Conservation (phyloP, 2,888 invertebrate genomes). For the Miltochrista miniata region DNA sequence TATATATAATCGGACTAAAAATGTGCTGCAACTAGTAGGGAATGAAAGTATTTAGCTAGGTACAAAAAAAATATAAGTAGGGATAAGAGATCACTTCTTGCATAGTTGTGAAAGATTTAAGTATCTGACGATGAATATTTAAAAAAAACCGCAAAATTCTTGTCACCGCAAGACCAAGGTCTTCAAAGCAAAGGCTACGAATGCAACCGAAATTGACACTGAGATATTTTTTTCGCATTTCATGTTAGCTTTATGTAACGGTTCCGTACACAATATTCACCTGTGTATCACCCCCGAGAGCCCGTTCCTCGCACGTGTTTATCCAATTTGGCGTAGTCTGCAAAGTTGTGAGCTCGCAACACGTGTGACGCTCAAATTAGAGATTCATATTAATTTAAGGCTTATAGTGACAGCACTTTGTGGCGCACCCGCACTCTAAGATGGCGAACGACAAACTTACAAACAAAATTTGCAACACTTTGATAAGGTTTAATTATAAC, state of each 20-base stretch:
- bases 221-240: no score
- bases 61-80: no score
- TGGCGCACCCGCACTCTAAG: slow-evolving; percentile 49
- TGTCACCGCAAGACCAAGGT: no score
- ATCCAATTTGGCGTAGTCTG: slow-evolving; percentile 82
- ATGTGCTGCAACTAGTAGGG: no score
- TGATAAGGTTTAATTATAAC: slow-evolving; percentile 38
- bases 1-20: no score
- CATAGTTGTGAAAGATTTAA: no score
- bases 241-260: neutral
- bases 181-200: no score
- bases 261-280: slow-evolving; percentile 14
- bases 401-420: slow-evolving; percentile 66
- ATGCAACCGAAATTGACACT: no score
- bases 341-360: slow-evolving; percentile 81
- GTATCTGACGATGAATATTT: neutral
- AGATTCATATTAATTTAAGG: slow-evolving; percentile 82
- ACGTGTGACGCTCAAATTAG: slow-evolving; percentile 81
- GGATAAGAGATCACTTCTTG: no score
- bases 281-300: slow-evolving; percentile 42
- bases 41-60: no score
- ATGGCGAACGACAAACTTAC: slow-evolving; percentile 53
- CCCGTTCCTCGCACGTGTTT: slow-evolving; percentile 75
- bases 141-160: no score
- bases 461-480: slow-evolving; percentile 49